A percentile compares a stretch with the other conserved stretches of the same genome.
phyloP scores from a whole-genome alignment of 2,113 vertebrate genomes.

The Platysternon megacephalum region DNA sequence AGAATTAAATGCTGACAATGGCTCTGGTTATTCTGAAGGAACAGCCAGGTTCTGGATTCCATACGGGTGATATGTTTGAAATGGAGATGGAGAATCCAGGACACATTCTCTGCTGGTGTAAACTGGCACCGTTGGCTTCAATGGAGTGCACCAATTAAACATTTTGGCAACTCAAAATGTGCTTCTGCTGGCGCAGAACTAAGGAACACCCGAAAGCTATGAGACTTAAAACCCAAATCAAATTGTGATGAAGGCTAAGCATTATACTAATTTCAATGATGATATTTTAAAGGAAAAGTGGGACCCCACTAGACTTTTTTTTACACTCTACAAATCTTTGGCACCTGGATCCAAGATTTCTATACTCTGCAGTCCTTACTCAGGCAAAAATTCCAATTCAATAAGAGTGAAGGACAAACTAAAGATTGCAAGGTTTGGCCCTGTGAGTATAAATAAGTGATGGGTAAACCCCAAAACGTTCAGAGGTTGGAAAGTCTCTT shows the following conservation, averaged over 20 bases:
- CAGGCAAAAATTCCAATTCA: background rate
- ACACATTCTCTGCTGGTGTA: rapidly evolving
- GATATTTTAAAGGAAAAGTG: background rate
- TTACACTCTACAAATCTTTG: background rate
- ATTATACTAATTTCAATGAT: background rate
- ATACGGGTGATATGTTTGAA: background rate
- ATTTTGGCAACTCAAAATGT: rapidly evolving
- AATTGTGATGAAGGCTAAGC: background rate
- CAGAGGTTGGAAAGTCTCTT: background rate
- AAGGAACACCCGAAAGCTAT: background rate
- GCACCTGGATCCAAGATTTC: background rate
- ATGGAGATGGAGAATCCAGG: rapidly evolving
- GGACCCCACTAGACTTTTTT: too few relatives aligned
- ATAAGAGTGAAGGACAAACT: background rate
- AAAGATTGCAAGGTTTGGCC: background rate
- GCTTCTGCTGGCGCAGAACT: rapidly evolving
- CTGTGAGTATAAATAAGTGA: background rate
- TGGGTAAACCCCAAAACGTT: background rate
- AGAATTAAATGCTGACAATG: background rate
- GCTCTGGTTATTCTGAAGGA: background rate
- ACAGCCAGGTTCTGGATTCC: rapidly evolving
- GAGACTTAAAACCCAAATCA: background rate
- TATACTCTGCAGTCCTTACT: background rate
- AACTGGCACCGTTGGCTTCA: background rate
- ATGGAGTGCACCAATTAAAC: rapidly evolving